Evolutionary conservation across 2,888 invertebrate species (phyloP).

Genomic region (Cephus rjabovi): DNA sequence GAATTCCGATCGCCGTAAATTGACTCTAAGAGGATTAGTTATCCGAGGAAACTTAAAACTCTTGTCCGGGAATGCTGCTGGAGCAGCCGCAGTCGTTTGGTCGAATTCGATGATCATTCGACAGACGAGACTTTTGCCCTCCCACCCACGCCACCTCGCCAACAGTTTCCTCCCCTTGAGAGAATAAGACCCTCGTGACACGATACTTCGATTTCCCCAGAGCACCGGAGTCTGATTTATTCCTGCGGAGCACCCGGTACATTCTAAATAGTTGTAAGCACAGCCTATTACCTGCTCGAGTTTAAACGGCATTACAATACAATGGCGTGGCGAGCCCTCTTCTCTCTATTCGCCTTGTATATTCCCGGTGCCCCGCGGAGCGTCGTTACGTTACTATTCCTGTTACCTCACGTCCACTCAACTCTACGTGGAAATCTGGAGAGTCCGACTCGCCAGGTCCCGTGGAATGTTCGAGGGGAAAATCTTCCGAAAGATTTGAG

Average conservation of each 20-base stretch:
- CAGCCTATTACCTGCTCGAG: constrained; percentile 51
- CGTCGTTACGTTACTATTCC: background rate
- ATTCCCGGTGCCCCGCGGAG: constrained; percentile 3
- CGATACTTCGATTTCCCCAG: too few species aligned
- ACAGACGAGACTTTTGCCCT: too few species aligned
- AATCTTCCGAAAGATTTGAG: too few species aligned
- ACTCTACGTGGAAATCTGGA: too few species aligned
- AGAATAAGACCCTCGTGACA: too few species aligned
- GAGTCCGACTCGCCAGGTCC: too few species aligned
- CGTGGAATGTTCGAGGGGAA: too few species aligned
- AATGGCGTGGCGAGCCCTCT: constrained; percentile 41
- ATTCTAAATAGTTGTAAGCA: constrained; percentile 57
- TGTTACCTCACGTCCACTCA: too few species aligned
- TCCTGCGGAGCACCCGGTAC: constrained; percentile 43
- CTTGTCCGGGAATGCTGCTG: background rate
- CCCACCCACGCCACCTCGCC: too few species aligned
- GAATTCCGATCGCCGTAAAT: constrained; percentile 17
- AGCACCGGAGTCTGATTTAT: background rate
- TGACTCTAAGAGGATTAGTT: constrained; percentile 13
- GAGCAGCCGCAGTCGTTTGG: background rate
- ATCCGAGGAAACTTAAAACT: constrained; percentile 15
- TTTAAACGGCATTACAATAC: constrained; percentile 59
- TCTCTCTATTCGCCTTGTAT: constrained; percentile 24
- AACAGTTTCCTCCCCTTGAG: too few species aligned
- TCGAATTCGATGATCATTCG: too few species aligned